A percentile compares a stretch with the other conserved stretches of the same genome.
These are phyloP conservation scores for Torymus aiolomorphi DNA, from an alignment of 2,888 invertebrate genomes.

Conservation along the genomic window DNA sequence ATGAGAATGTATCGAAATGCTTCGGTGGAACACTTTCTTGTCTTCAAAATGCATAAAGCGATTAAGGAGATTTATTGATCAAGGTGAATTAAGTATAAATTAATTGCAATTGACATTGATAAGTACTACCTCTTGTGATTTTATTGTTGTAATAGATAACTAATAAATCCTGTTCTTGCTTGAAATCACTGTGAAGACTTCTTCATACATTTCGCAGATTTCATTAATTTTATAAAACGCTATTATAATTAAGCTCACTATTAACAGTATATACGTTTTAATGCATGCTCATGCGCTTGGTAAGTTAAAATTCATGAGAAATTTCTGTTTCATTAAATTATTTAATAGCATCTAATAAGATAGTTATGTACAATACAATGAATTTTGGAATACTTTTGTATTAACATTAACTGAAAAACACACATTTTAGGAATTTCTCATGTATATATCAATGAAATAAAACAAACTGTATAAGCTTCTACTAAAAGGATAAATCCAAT, in stretches of 20 bases:
- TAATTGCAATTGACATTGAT: background rate
- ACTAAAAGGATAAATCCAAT: slow-evolving; percentile 24
- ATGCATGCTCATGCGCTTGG: slow-evolving; percentile 69
- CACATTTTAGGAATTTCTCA: slow-evolving; percentile 11
- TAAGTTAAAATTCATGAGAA: slow-evolving; percentile 64
- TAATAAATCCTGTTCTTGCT: slow-evolving; percentile 47
- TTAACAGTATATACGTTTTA: slow-evolving; percentile 74
- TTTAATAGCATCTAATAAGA: too few species aligned
- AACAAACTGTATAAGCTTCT: background rate
- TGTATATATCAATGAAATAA: background rate
- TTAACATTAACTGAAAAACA: background rate
- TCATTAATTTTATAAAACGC: slow-evolving; percentile 63
- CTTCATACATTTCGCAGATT: slow-evolving; percentile 57
- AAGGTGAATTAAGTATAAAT: too few species aligned
- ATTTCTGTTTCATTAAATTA: slow-evolving; percentile 57
- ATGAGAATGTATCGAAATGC: slow-evolving; percentile 67
- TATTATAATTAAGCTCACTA: slow-evolving; percentile 75
- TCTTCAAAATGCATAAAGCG: slow-evolving; percentile 60
- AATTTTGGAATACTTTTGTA: too few species aligned
- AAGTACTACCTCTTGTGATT: background rate
- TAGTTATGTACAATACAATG: too few species aligned
- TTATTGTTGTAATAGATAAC: slow-evolving; percentile 15
- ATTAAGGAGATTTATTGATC: slow-evolving; percentile 48
- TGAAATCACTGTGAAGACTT: slow-evolving; percentile 58
- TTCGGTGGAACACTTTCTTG: slow-evolving; percentile 67